phyloP scores from a whole-genome alignment of 2,888 invertebrate genomes.

The Agrochola lychnidis region DNA sequence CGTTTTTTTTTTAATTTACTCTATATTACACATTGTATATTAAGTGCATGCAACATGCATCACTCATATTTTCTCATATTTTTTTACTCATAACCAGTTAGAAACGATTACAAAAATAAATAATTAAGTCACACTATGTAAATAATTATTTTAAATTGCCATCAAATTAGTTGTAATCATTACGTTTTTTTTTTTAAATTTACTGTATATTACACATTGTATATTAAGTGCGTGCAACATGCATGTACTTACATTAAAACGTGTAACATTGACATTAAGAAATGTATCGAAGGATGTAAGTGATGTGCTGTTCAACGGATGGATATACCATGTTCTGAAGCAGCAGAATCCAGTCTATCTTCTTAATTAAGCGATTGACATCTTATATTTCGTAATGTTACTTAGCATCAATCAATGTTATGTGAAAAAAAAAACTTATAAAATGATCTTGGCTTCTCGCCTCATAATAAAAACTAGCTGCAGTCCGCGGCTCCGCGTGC shows the following conservation, averaged over 20 bases:
- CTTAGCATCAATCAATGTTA: constrained; percentile 38
- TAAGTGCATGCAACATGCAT: neutral
- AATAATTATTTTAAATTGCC: no score
- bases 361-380: constrained; percentile 63
- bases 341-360: constrained; percentile 63
- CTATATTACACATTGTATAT: neutral
- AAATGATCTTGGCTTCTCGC: constrained; percentile 4
- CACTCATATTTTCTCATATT: no score
- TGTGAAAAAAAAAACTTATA: constrained; percentile 17
- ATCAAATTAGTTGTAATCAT: neutral
- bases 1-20: no score
- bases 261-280: constrained; percentile 55
- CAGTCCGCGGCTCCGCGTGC: no score
- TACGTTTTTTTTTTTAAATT: neutral
- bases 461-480: constrained; percentile 17
- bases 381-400: constrained; percentile 46
- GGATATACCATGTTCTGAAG: constrained; percentile 55
- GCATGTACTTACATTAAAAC: constrained; percentile 17
- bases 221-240: neutral
- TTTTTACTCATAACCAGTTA: no score
- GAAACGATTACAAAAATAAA: neutral
- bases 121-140: neutral
- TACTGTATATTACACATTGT: neutral
- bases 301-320: constrained; percentile 66
- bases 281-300: constrained; percentile 66